Conservation (phyloP, 2,113 vertebrate genomes). For the Anhinga rufa region DNA sequence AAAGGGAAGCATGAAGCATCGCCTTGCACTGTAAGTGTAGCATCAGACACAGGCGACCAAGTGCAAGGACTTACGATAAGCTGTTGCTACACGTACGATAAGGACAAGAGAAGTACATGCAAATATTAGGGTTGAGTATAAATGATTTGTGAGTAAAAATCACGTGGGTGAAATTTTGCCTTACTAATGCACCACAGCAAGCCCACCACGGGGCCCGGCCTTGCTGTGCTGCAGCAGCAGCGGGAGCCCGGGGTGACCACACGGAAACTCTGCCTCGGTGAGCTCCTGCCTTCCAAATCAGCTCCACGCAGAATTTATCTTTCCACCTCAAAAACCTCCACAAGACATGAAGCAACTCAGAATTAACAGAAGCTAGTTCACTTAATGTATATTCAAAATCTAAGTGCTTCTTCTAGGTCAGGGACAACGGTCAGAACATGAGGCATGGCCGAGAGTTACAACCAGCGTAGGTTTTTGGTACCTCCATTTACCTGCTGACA, state of each 20-base stretch:
- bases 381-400: not conserved
- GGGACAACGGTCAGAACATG: accelerated
- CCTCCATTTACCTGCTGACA: not conserved
- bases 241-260: not conserved
- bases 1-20: not conserved
- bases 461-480: not conserved
- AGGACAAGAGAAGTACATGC: not conserved
- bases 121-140: not conserved
- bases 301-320: not conserved
- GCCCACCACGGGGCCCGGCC: accelerated
- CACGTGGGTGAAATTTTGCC: not conserved
- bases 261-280: not conserved
- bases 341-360: not conserved
- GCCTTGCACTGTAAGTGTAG: not conserved
- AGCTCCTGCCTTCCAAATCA: not conserved
- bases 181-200: not conserved
- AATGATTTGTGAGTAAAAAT: not conserved
- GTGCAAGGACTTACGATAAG: not conserved
- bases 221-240: not conserved
- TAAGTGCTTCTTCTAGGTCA: not conserved
- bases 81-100: accelerated
- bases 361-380: not conserved
- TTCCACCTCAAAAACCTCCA: not conserved
- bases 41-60: not conserved
- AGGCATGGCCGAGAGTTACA: not conserved